Base-by-base conservation (phyloP, 2,888 invertebrate species). In the Aproaerema taeniolella region DNA sequence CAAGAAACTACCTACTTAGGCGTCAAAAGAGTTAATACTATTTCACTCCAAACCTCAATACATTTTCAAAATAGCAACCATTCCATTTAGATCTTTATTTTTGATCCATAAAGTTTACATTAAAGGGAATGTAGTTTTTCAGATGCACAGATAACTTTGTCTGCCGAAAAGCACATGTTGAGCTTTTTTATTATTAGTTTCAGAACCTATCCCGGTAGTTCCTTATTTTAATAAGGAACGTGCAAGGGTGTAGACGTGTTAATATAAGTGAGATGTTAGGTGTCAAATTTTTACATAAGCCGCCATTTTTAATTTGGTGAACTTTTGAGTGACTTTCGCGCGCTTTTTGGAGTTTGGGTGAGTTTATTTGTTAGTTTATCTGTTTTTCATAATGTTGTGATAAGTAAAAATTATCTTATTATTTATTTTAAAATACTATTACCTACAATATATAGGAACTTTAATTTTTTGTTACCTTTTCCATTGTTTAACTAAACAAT, bases 271-370 rank as follows among this genome's bases (percentile, higher is more conserved):
- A 9, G n/a, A 61, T 52, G 67, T 71, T 58, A 69, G 56, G 66
- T 71, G 74, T 72, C 68, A 71, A 41, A n/a, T n/a, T 54, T 63
- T 74, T 72, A 75, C 69, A 69, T 67, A 62, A 65, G 62, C 60
- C 71, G 70, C 67, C 62, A 60, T 61, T 55, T 58, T 58, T 4
- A 30, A 30, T 20, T 20, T 20, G 4, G 7, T n/a, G n/a, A n/a
- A n/a, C n/a, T n/a, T n/a, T n/a, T n/a, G n/a, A n/a, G n/a, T n/a
- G n/a, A n/a, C n/a, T n/a, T n/a, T n/a, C n/a, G n/a, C n/a, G n/a
- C n/a, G n/a, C n/a, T n/a, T n/a, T n/a, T n/a, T n/a, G n/a, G n/a
- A n/a, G n/a, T n/a, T n/a, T n/a, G n/a, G n/a, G n/a, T n/a, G n/a
- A n/a, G n/a, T n/a, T n/a, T n/a, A n/a, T n/a, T n/a, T n/a, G n/a